Base-by-base conservation (phyloP, 2,888 invertebrate genomes). In the Andrena bicolor region DNA sequence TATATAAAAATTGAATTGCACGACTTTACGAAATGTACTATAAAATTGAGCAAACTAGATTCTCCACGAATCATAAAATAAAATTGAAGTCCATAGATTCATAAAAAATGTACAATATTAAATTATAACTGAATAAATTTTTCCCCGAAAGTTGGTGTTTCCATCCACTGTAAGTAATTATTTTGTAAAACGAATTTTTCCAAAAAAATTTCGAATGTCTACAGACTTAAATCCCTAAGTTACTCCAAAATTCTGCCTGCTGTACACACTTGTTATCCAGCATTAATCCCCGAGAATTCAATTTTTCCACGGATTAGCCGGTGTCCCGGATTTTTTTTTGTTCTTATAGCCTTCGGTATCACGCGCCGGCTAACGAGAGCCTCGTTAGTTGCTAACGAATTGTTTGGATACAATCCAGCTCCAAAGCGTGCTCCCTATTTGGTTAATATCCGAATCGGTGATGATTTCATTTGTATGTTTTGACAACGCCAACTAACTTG, bases 371-470 rank as follows among this genome's bases (percentile, higher is more conserved):
- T 86, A 87, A 86, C 87, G 85, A 87, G 87, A 63, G 53, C 65
- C 83, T 87, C 87, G 87, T 87, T 87, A 87, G 85, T 61, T 79
- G 35, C 87, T 87, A 87, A 86, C 87, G 87, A 87, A 87, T 87
- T 86, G 87, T 86, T 87, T 87, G 86, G 86, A 83, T 72, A 77
- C 83, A 85, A 87, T 87, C 81, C 84, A 70, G 53, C 32, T 41
- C 51, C 63, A 70, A 72, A 77, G 83, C 85, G 77, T 83, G 85
- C 68, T 80, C 30, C 23, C 70, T 85, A 74, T 58, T 78, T 80
- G 77, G 78, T 87, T 87, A 85, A 85, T 81, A 87, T 86, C 77
- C 78, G 75, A 80, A 80, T 75, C 63, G 72, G 48, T 13, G 53
- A 71, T 69, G 63, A 75, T 68, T 74, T 68, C 71, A 77, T 66